These are phyloP conservation scores for Flabesymbios commensalis DNA, from an alignment of 2,888 invertebrate genomes.

Conservation along the genomic window DNA sequence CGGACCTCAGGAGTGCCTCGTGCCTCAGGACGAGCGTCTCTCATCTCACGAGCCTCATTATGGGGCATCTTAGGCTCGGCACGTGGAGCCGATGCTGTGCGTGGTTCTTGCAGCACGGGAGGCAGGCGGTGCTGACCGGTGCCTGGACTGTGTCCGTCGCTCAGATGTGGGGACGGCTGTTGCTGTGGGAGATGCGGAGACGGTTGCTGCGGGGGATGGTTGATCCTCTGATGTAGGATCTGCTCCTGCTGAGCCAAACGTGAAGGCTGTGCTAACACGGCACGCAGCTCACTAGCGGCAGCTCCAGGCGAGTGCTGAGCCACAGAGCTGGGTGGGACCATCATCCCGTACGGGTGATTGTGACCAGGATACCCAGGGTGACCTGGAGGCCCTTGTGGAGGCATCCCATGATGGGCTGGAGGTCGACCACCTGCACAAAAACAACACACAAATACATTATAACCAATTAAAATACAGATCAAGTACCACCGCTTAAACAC, in stretches of 20 bases:
- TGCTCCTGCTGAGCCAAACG: constrained; percentile 33
- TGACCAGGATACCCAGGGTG: too few species aligned
- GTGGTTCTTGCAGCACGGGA: constrained; percentile 33
- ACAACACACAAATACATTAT: too few species aligned
- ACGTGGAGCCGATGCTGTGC: constrained; percentile 64
- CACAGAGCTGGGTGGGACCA: constrained; percentile 8
- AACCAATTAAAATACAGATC: too few species aligned
- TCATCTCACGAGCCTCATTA: too few species aligned
- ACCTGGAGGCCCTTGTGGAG: not conserved
- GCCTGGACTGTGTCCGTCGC: constrained; percentile 17
- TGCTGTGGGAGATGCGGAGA: constrained; percentile 11
- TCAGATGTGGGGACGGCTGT: constrained; percentile 15
- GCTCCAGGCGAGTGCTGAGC: constrained; percentile 3
- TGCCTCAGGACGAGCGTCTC: too few species aligned
- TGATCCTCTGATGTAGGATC: constrained; percentile 37
- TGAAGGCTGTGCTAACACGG: constrained; percentile 37
- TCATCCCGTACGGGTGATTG: constrained; percentile 13
- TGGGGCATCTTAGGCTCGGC: constrained; percentile 54
- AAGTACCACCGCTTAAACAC: too few species aligned
- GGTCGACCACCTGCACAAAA: too few species aligned
- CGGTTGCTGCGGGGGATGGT: constrained; percentile 34
- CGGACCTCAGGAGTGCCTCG: too few species aligned
- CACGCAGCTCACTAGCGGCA: constrained; percentile 35
- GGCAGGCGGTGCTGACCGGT: constrained; percentile 51
- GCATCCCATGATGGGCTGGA: not conserved